Base-by-base conservation (phyloP, 2,888 invertebrate genomes). In the Lutraria lutraria region DNA sequence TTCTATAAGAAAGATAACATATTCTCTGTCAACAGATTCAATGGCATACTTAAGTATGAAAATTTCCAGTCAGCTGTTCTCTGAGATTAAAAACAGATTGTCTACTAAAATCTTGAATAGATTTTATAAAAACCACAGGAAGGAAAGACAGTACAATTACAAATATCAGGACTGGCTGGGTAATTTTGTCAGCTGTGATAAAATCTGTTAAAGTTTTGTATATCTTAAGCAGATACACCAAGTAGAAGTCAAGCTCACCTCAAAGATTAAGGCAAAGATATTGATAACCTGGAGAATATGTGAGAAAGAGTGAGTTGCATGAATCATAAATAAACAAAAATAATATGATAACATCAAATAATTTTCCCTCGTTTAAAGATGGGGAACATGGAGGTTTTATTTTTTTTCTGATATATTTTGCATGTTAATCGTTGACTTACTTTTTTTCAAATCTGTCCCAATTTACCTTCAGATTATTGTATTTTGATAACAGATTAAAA, bases 261-360 rank as follows among this genome's bases (percentile, higher is more conserved):
- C 29, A n/a, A 10, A 10, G 25, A 53, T 53, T 72, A 85, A 85
- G 53, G 16, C 43, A 53, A 72, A 25, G 8, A 84, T 72, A 84
- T 52, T 72, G 29, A 79, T 85, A 85, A 85, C 85, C 85, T 85
- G 79, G 56, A 79, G 76, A 79, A 85, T 72, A 56, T 79, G 76
- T 79, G 76, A 85, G 76, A 79, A 85, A 79, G 76, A 79, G 29
- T 53, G 29, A 79, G 34, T 85, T 29, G 76, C 76, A 85, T 85
- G 85, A 85, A 76, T 79, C 76, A 85, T 79, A 79, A 72, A 85
- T 54, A 85, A 85, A 85, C 60, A 80, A 52, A 81, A 56, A 85
- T n/a, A n/a, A n/a, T 76, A 54, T 76, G 85, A 85, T 85, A 85
- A 72, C 56, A 85, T 85, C 79, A 54, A 79, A 52, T 43, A 80